Conservation (phyloP, 2,888 invertebrate genomes). For the Silvanus unidentatus region DNA sequence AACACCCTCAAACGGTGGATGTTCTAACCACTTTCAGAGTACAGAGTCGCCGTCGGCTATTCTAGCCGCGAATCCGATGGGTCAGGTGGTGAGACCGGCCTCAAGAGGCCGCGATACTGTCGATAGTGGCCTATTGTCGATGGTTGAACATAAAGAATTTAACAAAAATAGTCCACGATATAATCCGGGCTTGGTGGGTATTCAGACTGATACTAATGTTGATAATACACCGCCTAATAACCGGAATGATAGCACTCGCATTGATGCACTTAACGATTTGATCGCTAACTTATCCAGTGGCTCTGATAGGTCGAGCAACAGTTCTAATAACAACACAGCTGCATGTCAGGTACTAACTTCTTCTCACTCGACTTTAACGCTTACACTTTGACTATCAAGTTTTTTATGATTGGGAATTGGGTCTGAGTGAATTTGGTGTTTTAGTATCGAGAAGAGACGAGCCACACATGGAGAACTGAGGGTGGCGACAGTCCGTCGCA, state of each 20-base stretch:
- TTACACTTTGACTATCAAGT: not conserved
- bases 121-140: slow-evolving; percentile 42
- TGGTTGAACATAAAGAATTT: slow-evolving; percentile 37
- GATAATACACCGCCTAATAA: slow-evolving; percentile 24
- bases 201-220: slow-evolving; percentile 31
- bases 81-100: slow-evolving; percentile 34
- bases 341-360: slow-evolving; percentile 51
- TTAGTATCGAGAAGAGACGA: slow-evolving; percentile 57
- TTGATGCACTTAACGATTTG: slow-evolving; percentile 45
- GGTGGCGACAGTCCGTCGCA: slow-evolving; percentile 53
- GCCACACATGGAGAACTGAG: slow-evolving; percentile 61
- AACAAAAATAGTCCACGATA: slow-evolving; percentile 22
- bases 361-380: slow-evolving; percentile 17
- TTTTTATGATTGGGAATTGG: too few relatives aligned
- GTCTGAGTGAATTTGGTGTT: too few relatives aligned
- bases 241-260: slow-evolving; percentile 34
- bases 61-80: slow-evolving; percentile 41
- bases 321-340: slow-evolving; percentile 42
- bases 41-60: slow-evolving; percentile 34
- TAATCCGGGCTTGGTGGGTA: slow-evolving; percentile 43
- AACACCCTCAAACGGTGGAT: not conserved
- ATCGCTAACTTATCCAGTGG: slow-evolving; percentile 47
- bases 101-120: slow-evolving; percentile 30
- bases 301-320: slow-evolving; percentile 44
- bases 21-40: slow-evolving; percentile 29